Evolutionary conservation across 2,113 vertebrate genomes (phyloP).

Genomic region (Protobothrops flavoviridis): DNA sequence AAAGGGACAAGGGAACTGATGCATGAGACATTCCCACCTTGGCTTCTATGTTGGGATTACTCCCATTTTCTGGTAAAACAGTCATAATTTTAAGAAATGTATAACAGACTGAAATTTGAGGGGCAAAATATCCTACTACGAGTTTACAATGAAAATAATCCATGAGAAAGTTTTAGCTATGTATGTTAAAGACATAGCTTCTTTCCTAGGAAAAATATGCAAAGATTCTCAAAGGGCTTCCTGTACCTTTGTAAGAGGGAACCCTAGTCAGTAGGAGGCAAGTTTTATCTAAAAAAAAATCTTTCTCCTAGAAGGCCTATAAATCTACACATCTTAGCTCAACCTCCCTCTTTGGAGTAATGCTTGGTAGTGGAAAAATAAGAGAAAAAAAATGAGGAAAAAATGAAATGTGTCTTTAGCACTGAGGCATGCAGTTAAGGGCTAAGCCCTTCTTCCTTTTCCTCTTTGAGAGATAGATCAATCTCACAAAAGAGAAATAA

Average conservation of each 20-base stretch:
- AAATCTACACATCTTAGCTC: not conserved
- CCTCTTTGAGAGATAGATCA: not conserved
- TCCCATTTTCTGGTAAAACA: not conserved
- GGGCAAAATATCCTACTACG: not conserved
- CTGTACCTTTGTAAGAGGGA: not conserved
- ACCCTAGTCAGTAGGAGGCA: not conserved
- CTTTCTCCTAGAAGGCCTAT: not conserved
- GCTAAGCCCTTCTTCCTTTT: not conserved
- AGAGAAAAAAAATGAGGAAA: not conserved
- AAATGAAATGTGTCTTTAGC: not conserved
- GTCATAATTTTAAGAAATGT: not conserved
- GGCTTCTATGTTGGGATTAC: not conserved
- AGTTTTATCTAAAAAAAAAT: not conserved
- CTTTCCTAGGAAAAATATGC: not conserved
- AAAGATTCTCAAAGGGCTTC: not conserved
- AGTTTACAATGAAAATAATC: not conserved
- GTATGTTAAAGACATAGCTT: not conserved
- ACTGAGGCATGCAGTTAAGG: not conserved
- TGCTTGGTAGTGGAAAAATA: not conserved
- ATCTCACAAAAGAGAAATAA: not conserved
- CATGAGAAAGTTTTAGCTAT: not conserved
- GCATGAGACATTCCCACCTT: no score
- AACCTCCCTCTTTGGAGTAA: not conserved
- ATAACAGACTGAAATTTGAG: not conserved
- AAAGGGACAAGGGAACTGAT: not conserved